phyloP scores from a whole-genome alignment of 2,113 vertebrate genomes.

The Neopipo cinnamomea region DNA sequence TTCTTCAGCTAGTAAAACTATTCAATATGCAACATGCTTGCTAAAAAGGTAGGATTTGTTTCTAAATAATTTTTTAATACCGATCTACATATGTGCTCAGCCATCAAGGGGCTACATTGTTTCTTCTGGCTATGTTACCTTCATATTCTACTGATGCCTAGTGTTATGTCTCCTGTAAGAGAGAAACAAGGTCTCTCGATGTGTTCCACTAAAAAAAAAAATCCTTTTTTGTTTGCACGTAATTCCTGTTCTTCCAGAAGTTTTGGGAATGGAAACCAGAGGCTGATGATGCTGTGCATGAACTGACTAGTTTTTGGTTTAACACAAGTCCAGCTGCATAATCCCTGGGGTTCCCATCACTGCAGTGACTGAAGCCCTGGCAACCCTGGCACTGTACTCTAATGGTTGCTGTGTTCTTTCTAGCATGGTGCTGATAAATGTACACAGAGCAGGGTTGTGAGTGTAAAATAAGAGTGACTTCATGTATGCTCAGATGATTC shows the following conservation, averaged over 20 bases:
- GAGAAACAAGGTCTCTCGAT: neutral
- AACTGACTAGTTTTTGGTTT: neutral
- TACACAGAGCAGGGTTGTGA: rapidly evolving
- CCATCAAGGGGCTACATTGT: neutral
- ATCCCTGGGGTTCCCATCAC: neutral
- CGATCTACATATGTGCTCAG: neutral
- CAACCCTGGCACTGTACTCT: too few species aligned
- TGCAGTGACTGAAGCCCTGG: neutral
- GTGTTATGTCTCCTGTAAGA: neutral
- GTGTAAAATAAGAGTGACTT: neutral
- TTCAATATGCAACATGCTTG: neutral
- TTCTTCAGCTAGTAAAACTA: neutral
- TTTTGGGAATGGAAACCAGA: neutral
- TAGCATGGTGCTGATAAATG: neutral
- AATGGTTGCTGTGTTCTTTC: neutral
- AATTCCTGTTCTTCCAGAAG: neutral
- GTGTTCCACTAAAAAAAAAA: neutral
- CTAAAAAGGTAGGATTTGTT: neutral
- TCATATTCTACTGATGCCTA: neutral
- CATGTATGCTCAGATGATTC: neutral
- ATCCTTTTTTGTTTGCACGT: too few species aligned
- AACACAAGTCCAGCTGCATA: neutral
- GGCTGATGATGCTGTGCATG: neutral
- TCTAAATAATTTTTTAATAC: neutral
- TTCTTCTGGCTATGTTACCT: neutral